Conservation (phyloP, 1,140 invertebrate species). For the Drosophila albomicans region DNA sequence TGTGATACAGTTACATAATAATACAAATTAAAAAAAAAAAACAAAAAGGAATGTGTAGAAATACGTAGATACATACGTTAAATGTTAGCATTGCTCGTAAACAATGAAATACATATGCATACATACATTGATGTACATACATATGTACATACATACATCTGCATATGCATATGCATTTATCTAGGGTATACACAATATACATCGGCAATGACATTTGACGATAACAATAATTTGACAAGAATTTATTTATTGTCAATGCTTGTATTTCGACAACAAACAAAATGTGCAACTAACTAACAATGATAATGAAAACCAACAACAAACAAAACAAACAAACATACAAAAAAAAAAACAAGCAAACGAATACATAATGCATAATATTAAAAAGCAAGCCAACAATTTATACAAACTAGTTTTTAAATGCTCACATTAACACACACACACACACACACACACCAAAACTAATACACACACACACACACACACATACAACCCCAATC, state of each 20-base stretch:
- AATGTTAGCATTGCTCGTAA: conserved; percentile 51
- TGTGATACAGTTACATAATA: conserved; percentile 54
- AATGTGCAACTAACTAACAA: conserved; percentile 16
- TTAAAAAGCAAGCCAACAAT: conserved; percentile 60
- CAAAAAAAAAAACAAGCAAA: conserved; percentile 28
- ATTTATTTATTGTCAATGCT: conserved; percentile 55
- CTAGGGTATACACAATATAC: conserved; percentile 17
- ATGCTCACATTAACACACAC: conserved; percentile 35
- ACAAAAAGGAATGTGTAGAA: conserved; percentile 45
- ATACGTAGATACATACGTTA: conserved; percentile 57
- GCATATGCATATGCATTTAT: background rate
- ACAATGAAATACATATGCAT: conserved; percentile 9
- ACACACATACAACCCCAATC: conserved; percentile 18
- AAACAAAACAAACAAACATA: conserved; percentile 13
- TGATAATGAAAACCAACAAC: conserved; percentile 21
- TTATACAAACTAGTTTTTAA: conserved; percentile 59
- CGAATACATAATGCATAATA: conserved; percentile 37
- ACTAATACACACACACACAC: conserved; percentile 27
- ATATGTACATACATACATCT: conserved; percentile 7
- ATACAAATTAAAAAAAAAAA: background rate
- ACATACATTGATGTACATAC: conserved; percentile 25
- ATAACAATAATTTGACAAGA: conserved; percentile 29
- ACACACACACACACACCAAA: conserved; percentile 12
- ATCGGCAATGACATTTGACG: conserved; percentile 47
- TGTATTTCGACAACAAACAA: conserved; percentile 57